These are phyloP conservation scores for Temnothorax rugatulus DNA, from an alignment of 2,888 invertebrate species.

Conservation along the genomic window DNA sequence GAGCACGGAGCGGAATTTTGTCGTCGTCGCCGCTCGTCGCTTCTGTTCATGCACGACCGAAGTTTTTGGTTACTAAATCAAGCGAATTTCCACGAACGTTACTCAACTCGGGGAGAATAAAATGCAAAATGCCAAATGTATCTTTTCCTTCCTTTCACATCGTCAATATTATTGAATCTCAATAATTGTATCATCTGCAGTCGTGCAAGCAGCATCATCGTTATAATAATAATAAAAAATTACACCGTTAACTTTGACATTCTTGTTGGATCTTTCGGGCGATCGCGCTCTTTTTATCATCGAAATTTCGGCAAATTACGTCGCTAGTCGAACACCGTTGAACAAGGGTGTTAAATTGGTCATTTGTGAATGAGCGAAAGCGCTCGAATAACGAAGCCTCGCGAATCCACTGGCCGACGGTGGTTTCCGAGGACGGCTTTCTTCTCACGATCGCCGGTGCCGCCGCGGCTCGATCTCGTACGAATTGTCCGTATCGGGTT, in stretches of 20 bases:
- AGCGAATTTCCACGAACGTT: background rate
- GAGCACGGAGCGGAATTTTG: constrained; percentile 14
- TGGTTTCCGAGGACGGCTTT: constrained; percentile 56
- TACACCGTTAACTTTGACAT: no score
- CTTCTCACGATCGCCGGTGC: constrained; percentile 55
- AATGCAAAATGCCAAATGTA: background rate
- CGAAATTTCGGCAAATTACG: background rate
- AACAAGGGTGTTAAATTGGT: background rate
- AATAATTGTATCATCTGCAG: background rate
- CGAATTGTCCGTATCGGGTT: constrained; percentile 66
- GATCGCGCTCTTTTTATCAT: background rate
- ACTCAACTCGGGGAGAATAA: background rate
- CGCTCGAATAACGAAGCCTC: constrained; percentile 6
- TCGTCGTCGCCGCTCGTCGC: constrained; percentile 19
- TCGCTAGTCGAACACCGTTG: background rate
- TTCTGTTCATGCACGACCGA: background rate
- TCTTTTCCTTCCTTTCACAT: background rate
- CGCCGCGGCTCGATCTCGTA: constrained; percentile 49
- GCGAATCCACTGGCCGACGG: constrained; percentile 56
- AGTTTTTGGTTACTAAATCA: constrained; percentile 23
- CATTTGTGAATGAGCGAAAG: background rate
- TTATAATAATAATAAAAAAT: background rate
- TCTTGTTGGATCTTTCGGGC: background rate
- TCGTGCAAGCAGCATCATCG: no score
- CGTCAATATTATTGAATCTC: background rate